phyloP scores from a whole-genome alignment of 2,888 invertebrate genomes.

The Alcis repandata region DNA sequence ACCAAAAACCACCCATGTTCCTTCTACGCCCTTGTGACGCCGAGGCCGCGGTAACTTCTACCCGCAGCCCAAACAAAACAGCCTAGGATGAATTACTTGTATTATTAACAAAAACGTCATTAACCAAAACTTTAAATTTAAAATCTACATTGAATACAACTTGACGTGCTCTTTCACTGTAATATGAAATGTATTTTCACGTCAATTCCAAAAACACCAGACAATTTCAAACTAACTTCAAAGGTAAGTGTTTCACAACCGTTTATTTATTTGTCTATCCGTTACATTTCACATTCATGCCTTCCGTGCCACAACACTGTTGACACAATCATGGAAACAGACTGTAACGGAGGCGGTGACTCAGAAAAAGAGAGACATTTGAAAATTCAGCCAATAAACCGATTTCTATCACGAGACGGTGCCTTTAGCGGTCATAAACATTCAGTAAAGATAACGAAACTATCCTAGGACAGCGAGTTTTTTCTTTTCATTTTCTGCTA shows the following conservation, averaged over 20 bases:
- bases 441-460: slow-evolving; percentile 38
- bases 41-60: too few relatives aligned
- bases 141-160: background rate
- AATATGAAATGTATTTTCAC: slow-evolving; percentile 6
- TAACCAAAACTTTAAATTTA: too few relatives aligned
- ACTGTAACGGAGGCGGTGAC: slow-evolving; percentile 26
- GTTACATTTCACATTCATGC: slow-evolving; percentile 40
- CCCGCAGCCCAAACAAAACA: too few relatives aligned
- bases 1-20: too few relatives aligned
- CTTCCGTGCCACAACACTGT: slow-evolving; percentile 46
- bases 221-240: slow-evolving; percentile 10
- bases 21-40: too few relatives aligned
- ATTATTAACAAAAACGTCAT: too few relatives aligned
- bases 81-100: too few relatives aligned
- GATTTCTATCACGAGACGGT: slow-evolving; percentile 44
- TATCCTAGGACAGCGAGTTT: slow-evolving; percentile 43
- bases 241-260: slow-evolving; percentile 23
- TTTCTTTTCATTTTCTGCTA: slow-evolving; percentile 42
- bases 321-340: slow-evolving; percentile 45
- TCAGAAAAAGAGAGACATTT: slow-evolving; percentile 26
- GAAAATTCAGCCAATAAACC: slow-evolving; percentile 46
- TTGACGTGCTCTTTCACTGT: background rate
- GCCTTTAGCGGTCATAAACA: slow-evolving; percentile 48
- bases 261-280: slow-evolving; percentile 26
- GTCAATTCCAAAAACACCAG: slow-evolving; percentile 8